Percentiles rank a stretch among this genome's conserved stretches.
These are phyloP conservation scores for Sylvia atricapilla DNA, from an alignment of 2,113 vertebrate genomes.

Conservation along the genomic window DNA sequence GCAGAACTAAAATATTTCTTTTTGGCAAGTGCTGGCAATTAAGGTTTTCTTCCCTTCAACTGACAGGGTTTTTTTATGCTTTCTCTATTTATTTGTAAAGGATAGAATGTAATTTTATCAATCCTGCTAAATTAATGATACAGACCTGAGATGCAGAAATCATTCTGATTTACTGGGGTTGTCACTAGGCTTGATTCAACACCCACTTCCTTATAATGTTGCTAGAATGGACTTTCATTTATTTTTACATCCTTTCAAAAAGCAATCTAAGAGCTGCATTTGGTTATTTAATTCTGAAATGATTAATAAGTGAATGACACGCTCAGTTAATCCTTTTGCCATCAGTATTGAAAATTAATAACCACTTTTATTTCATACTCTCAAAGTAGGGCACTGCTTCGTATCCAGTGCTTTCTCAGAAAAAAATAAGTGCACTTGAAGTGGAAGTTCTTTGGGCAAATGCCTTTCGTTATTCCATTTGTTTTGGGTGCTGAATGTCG, in stretches of 20 bases:
- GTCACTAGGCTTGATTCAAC: not conserved
- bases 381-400: not conserved
- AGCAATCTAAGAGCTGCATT: constrained; percentile 3
- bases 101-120: not conserved
- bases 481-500: not conserved
- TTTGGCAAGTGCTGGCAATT: not conserved
- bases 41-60: not conserved
- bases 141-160: not conserved
- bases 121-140: not conserved
- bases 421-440: not conserved
- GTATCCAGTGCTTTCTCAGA: not conserved
- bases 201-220: not conserved
- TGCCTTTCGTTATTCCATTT: not conserved
- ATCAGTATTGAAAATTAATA: constrained; percentile 23
- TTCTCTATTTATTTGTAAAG: not conserved
- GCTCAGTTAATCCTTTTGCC: constrained; percentile 2
- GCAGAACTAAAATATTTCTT: not conserved
- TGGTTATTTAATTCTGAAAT: constrained; percentile 27
- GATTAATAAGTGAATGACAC: not conserved
- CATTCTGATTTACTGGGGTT: constrained; percentile 13
- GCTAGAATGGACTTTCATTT: constrained; percentile 18
- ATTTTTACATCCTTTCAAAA: constrained; percentile 28
- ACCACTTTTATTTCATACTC: constrained; percentile 12
- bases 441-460: not conserved
- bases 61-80: not conserved